Percentiles rank a stretch among this genome's conserved stretches.
phyloP scores from a whole-genome alignment of 1,140 invertebrate genomes.

The Papilio helenus region DNA sequence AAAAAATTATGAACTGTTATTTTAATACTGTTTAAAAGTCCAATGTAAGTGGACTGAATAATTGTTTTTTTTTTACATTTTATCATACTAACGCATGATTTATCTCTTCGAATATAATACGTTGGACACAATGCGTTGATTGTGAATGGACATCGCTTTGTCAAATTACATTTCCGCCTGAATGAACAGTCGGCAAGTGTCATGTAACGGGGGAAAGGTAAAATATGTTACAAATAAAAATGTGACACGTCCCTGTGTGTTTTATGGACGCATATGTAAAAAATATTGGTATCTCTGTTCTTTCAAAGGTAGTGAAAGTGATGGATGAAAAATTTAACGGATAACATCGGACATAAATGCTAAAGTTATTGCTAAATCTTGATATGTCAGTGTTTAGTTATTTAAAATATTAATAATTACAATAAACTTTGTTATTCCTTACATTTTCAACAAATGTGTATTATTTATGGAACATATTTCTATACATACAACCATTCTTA shows the following conservation, averaged over 20 bases:
- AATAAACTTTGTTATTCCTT: too few relatives aligned
- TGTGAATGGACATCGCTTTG: slow-evolving; percentile 12
- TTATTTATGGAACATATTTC: not conserved
- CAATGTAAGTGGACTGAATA: too few relatives aligned
- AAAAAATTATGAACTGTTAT: slow-evolving; percentile 3
- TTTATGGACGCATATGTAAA: not conserved
- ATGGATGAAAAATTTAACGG: not conserved
- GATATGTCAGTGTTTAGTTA: not conserved
- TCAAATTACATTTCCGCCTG: slow-evolving; percentile 12
- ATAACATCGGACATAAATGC: too few relatives aligned
- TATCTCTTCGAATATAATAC: not conserved
- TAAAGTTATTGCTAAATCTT: not conserved
- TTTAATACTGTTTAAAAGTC: not conserved
- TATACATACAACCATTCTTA: not conserved
- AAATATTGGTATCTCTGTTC: not conserved
- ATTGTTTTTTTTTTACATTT: not conserved
- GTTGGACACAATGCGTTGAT: not conserved
- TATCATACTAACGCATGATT: not conserved
- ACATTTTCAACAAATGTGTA: too few relatives aligned
- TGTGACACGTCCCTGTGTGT: not conserved
- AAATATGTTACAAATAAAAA: not conserved
- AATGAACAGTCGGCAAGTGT: not conserved
- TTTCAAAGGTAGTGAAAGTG: not conserved
- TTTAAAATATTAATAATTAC: not conserved
- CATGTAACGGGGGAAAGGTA: not conserved